Base-by-base conservation (phyloP, 1,140 invertebrate species). In the Drosophila persimilis region DNA sequence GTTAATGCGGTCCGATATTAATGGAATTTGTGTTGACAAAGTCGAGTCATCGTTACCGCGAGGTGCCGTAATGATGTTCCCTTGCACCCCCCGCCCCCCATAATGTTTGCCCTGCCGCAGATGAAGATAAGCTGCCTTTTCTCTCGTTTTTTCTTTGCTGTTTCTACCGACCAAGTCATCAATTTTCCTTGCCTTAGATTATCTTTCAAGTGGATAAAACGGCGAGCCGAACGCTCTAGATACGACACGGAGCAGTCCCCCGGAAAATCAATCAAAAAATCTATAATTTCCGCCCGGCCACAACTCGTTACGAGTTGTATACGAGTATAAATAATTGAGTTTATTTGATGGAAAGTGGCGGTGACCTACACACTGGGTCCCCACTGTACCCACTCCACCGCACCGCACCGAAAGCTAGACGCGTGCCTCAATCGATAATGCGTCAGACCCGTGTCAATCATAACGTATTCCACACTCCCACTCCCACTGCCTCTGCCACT, bases 361-460 rank as follows among this genome's bases (percentile, higher is more conserved):
- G 24, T 20, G 20, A 6, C 24, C 24, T 24, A 24, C 24, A 4
- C 24, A 24, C 2, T 24, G 24, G 24, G 24, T 26, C 4, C 24
- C 24, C 24, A 5, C 11, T 24, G 7, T 4, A 17, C 26, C 29
- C 6, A 5, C 5, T 4, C 17, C 17, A 0, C 17, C 17, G 17
- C 17, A 17, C 17, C 31, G 11, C 31, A 35, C 31, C 31, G 31
- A 35, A 35, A 3, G 31, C 31, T 35, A 35, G 9, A 47, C 26
- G 7, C 44, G 4, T n/a, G 24, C 44, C 17, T 59, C 51, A 72
- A 72, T 76, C 62, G 66, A 73, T 79, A 77, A 73, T 66, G 41
- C 47, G 56, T 61, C 53, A 53, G 51, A 73, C 56, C 46, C 61
- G 58, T 53, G 52, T 71, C 73, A 69, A 70, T 74, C 52, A 73